Evolutionary conservation across 2,797 vertebrate genomes (phyloP), one percentile per base, ranked within the genome.

Genomic region (Urosaurus nigricauda): DNA sequence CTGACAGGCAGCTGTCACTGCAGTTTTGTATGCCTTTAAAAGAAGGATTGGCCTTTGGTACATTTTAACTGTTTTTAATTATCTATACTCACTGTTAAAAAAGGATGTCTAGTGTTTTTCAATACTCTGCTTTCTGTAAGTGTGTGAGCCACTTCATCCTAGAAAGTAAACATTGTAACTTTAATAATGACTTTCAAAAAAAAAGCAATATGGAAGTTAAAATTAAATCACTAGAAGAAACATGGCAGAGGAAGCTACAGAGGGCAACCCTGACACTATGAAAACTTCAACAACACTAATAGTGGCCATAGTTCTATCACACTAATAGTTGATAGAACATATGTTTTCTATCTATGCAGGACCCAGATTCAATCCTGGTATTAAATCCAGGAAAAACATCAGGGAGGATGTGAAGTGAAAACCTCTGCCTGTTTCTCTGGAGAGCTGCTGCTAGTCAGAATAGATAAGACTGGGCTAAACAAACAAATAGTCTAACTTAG

Each of bases 91-190:
- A 99, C 99, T 75, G 99, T 99, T 97, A 99, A 97, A 96, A 99
- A 99, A 60, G 99, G 98, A 83, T 99, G 99, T 90, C 98, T 98
- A 89, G 99, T 99, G 95, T 99, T 99, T 97, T 99, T 99, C 90
- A 99, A 94, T 68, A 99, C 99, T 97, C 99, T 97, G 96, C 98
- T 99, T 96, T 99, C 98, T 89, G 98, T 99, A 91, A 99, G 98
- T 0, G 98, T 99, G 93, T 99, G 99, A 89, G 99, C 98, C 94
- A 99, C 99, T 97, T 99, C 99, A 96, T 99, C 99, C 99, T 99
- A 95, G 86, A 73, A 93, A 85, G 96, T 29, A 95, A 92, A 94
- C 85, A 93, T n/a, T 0, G 60, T 35, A 90, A 89, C 12, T 92
- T 91, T 1, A 4, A 88, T 43, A 90, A 43, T 88, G 51, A 93